Percentiles rank a stretch among this genome's conserved stretches.
Evolutionary conservation across 92 coral and sea anemone genomes (phyloP).

Genomic region (Bergia puertoricense): DNA sequence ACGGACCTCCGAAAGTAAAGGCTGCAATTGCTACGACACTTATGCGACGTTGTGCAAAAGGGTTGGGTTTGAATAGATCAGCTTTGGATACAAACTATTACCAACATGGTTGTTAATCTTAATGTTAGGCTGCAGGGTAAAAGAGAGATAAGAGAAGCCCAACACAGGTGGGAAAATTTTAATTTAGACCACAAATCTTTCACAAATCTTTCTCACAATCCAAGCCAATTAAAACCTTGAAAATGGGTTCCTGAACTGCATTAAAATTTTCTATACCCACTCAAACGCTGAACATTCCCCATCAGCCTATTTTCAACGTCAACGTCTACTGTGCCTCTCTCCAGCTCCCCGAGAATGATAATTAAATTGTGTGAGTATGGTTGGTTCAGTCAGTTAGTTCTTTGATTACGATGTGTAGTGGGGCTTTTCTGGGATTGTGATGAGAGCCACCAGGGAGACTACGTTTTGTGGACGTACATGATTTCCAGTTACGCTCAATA

Average conservation of each 20-base stretch:
- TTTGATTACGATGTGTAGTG: too few species aligned
- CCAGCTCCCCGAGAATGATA: not conserved
- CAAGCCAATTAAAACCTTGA: not conserved
- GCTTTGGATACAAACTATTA: not conserved
- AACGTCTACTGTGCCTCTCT: too few species aligned
- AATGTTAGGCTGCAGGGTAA: not conserved
- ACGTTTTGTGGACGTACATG: too few species aligned
- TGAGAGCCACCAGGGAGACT: not conserved
- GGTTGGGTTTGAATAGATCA: not conserved
- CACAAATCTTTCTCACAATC: too few species aligned
- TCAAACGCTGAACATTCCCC: not conserved
- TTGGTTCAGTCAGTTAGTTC: too few species aligned
- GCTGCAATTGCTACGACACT: not conserved
- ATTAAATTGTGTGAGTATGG: too few species aligned
- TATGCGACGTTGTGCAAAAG: not conserved
- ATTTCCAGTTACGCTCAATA: too few species aligned
- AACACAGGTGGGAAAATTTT: not conserved
- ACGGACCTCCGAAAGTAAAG: not conserved
- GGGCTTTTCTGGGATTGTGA: too few species aligned
- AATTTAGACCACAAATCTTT: not conserved
- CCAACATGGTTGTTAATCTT: not conserved
- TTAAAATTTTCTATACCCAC: not conserved
- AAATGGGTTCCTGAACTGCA: not conserved
- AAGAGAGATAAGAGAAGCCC: not conserved
- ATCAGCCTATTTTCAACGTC: not conserved